Percentiles rank a stretch among this genome's conserved stretches.
phyloP scores from a whole-genome alignment of 2,113 vertebrate species.

The Sclerurus mexicanus region DNA sequence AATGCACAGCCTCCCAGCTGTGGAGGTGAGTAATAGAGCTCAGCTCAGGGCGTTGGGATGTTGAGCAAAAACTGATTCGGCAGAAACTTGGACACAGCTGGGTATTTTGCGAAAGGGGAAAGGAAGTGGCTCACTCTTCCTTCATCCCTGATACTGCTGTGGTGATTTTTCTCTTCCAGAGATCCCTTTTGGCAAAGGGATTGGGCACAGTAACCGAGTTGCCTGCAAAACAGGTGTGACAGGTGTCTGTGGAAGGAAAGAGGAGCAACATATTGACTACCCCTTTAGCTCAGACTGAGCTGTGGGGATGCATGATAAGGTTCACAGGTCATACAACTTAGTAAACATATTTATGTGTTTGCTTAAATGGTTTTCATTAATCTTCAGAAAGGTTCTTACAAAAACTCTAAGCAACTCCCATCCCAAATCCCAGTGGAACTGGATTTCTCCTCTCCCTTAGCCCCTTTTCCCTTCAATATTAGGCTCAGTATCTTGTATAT shows the following conservation, averaged over 20 bases:
- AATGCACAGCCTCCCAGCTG: not conserved
- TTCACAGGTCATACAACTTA: not conserved
- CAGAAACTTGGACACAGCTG: not conserved
- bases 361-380: not conserved
- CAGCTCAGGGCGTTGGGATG: not conserved
- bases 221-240: not conserved
- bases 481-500: constrained; percentile 10
- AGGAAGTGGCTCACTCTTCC: not conserved
- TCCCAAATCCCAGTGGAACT: not conserved
- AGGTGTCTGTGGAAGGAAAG: not conserved
- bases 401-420: not conserved
- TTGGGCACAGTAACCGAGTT: not conserved
- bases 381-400: not conserved
- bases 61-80: not conserved
- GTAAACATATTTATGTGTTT: not conserved
- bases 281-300: not conserved
- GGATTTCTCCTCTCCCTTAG: not conserved
- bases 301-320: not conserved
- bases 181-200: not conserved
- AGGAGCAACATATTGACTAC: not conserved
- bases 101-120: not conserved
- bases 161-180: not conserved
- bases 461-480: not conserved
- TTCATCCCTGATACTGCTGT: not conserved
- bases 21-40: not conserved